Conservation (phyloP, 2,888 invertebrate species). For the Noctua pronuba region DNA sequence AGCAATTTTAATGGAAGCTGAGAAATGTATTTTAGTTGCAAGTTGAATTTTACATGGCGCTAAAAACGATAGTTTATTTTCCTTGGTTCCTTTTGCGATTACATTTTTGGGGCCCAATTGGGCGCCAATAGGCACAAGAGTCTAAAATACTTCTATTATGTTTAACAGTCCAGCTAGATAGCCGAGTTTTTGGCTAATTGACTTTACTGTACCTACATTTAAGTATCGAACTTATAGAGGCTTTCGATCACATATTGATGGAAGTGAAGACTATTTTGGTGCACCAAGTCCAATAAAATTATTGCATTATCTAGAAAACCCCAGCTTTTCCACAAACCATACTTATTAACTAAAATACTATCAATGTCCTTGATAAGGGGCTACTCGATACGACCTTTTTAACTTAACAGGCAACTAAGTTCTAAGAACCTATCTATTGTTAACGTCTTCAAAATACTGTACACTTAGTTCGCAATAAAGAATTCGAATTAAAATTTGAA, state of each 20-base stretch:
- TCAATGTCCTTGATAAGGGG: background rate
- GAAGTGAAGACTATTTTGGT: background rate
- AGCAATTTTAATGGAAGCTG: conserved; percentile 7
- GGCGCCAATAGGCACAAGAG: conserved; percentile 14
- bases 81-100: background rate
- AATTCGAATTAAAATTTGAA: too few species aligned
- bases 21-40: background rate
- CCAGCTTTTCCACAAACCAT: background rate
- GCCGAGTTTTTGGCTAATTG: background rate
- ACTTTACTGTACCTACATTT: background rate
- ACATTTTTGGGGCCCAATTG: conserved; percentile 3
- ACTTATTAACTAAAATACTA: background rate
- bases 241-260: conserved; percentile 13
- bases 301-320: background rate
- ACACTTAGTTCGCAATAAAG: too few species aligned
- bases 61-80: background rate
- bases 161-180: background rate
- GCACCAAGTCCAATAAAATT: background rate
- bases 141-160: background rate
- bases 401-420: too few species aligned
- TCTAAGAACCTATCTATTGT: too few species aligned
- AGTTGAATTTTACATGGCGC: background rate
- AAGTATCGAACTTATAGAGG: background rate
- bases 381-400: background rate
- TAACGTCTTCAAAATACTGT: too few species aligned